Percentiles rank a stretch among this genome's conserved stretches.
Conservation (phyloP, 1,140 invertebrate species). For the Halesus radiatus region DNA sequence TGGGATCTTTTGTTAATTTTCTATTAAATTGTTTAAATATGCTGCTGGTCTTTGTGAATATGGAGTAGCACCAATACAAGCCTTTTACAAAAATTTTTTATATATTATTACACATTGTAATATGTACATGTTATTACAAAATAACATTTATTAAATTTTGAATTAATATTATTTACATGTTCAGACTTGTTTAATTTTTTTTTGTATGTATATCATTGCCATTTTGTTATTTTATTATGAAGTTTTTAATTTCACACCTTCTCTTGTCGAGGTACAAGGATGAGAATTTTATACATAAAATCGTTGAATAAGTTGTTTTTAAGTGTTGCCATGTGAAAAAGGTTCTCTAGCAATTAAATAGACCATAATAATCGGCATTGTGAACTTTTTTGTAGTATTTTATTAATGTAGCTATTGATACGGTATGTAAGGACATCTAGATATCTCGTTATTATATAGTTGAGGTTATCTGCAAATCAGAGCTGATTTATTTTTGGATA, state of each 20-base stretch:
- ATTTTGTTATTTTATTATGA: conserved; percentile 24
- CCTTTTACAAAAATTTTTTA: too few relatives aligned
- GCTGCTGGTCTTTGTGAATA: too few relatives aligned
- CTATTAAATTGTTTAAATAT: too few relatives aligned
- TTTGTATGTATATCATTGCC: conserved; percentile 22
- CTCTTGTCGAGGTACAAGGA: conserved; percentile 14
- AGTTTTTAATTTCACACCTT: not conserved
- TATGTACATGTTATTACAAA: not conserved
- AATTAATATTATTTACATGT: too few relatives aligned
- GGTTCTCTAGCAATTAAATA: conserved; percentile 33
- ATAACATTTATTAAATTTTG: not conserved
- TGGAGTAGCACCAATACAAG: too few relatives aligned
- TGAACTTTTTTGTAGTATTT: conserved; percentile 39
- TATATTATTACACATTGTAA: too few relatives aligned
- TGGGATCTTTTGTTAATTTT: too few relatives aligned
- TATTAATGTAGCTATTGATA: conserved; percentile 30
- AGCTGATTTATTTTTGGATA: conserved; percentile 38
- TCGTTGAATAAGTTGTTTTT: conserved; percentile 34
- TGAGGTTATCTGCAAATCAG: conserved; percentile 10
- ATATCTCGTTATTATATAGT: conserved; percentile 34
- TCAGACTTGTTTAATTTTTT: not conserved
- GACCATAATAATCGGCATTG: conserved; percentile 38
- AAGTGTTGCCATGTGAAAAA: conserved; percentile 37
- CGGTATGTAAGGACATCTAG: conserved; percentile 30
- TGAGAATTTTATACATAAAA: conserved; percentile 34